Evolutionary conservation across 2,113 vertebrate species (phyloP), one percentile per base, ranked within the genome.

Genomic region (Otolemur garnettii): DNA sequence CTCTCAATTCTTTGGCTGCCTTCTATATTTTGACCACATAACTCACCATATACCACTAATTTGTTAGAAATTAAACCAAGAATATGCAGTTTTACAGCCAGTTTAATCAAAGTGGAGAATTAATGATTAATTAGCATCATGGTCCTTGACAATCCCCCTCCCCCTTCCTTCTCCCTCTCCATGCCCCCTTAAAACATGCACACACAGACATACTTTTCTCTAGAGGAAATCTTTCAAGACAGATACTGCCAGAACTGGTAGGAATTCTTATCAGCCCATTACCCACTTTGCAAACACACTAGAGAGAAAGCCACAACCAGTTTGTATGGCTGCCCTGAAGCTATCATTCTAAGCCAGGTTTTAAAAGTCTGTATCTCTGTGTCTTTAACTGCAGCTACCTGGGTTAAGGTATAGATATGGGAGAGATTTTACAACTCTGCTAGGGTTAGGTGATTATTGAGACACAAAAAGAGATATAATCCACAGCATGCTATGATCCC

Each of bases 61-160:
- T 30, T 55, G 55, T 84, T 85, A 87, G 62, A 92, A 85, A 64
- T 50, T 38, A 64, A 88, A 75, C 64, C 57, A 64, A 64, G 50
- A 68, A 33, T 17, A n/a, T 12, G 26, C 21, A 59, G 0, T 50
- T 71, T 55, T 35, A 24, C 14, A 22, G 64, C 55, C 72, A 91
- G 42, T 42, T 19, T 62, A 69, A 71, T 85, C 24, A 28, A 62
- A 66, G 68, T 35, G 12, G 45, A 90, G 72, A 82, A 50, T 69
- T 74, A 97, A 95, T 94, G 69, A 97, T 95, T 97, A 96, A 97
- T 86, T 96, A 94, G 87, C 77, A 97, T 19, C 71, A 96, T 17
- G 97, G 96, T 68, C 90, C 26, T 7, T 84, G 87, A 66, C 79
- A 95, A 85, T 30, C 77, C 87, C 26, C 59, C 94, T 91, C 78